Base-by-base conservation (phyloP, 2,113 vertebrate genomes). In the Arizona elegans region DNA sequence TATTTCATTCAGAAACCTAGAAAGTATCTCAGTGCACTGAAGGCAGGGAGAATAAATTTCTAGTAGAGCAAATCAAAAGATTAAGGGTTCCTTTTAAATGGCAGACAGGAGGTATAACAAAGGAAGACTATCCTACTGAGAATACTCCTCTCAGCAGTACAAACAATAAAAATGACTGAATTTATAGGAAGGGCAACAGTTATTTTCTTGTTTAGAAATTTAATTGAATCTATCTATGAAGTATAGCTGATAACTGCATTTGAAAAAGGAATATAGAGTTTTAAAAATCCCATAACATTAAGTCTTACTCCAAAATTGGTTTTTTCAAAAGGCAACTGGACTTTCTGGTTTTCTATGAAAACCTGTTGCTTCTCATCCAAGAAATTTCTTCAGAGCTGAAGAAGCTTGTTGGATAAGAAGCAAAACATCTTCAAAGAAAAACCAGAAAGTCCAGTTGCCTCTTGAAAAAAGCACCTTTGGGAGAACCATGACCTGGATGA, bases 1-100 rank as follows among this genome's bases (percentile, higher is more conserved):
- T 91, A 91, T 90, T 88, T 92, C 89, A 90, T 94, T 81, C 87
- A 52, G 92, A 52, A n/a, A 43, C 88, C 38, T 91, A 85, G 70
- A 55, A 90, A 0, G 3, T 89, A 50, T 75, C 1, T 19, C 89
- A 94, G n/a, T 0, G 21, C 2, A 88, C 47, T 88, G 17, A 53
- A 50, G 59, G 33, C 13, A 75, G 59, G 43, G 1, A 86, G 86
- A 88, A 6, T 13, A 90, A 7, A 53, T 13, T 58, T 89, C 24
- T 81, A 70, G 9, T 94, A 86, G 0, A 1, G 4, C 89, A 90
- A 91, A 59, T 19, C 43, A 0, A 23, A 94, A 94, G 54, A 7
- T 11, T 91, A 91, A 92, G 92, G 11, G 38, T 12, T 90, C 43
- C 26, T 93, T 81, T 91, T 87, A 89, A 43, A 29, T 75, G 29